A percentile compares a stretch with the other conserved stretches of the same genome.
Evolutionary conservation across 1,140 invertebrate species (phyloP).

Genomic region (Acromyrmex heyeri): DNA sequence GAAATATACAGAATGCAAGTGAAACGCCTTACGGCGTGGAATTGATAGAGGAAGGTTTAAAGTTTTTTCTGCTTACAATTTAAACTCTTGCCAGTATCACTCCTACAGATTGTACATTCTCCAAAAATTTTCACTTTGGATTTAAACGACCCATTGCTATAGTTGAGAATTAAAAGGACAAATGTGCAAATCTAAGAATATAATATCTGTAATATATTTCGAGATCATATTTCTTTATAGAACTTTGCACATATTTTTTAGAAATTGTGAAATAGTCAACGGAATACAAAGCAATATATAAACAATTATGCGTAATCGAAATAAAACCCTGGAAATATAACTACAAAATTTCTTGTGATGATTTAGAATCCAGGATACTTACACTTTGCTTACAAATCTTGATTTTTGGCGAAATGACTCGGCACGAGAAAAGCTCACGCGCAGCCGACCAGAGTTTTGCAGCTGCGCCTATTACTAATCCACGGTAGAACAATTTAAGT

Average conservation of each 20-base stretch:
- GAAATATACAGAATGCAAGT: too few relatives aligned
- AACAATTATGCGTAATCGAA: neutral
- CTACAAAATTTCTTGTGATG: neutral
- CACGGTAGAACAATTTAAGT: conserved; percentile 82
- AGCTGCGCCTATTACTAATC: conserved; percentile 79
- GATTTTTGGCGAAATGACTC: conserved; percentile 23
- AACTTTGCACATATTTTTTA: neutral
- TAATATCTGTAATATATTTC: neutral
- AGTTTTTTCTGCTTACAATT: too few relatives aligned
- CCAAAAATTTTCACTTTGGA: too few relatives aligned
- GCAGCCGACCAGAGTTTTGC: conserved; percentile 61
- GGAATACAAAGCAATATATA: neutral
- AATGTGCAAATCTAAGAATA: neutral
- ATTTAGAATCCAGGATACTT: neutral
- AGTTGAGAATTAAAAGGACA: too few relatives aligned
- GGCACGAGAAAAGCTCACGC: conserved; percentile 60
- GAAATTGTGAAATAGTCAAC: neutral
- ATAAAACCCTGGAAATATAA: neutral
- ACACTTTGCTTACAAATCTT: neutral
- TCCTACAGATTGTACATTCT: too few relatives aligned
- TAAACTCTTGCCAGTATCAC: too few relatives aligned
- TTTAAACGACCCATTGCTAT: too few relatives aligned
- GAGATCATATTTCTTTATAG: neutral
- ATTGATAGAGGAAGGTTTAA: too few relatives aligned
- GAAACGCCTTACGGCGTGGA: too few relatives aligned